phyloP scores from a whole-genome alignment of 2,113 vertebrate species.

The Oenanthe melanoleuca region DNA sequence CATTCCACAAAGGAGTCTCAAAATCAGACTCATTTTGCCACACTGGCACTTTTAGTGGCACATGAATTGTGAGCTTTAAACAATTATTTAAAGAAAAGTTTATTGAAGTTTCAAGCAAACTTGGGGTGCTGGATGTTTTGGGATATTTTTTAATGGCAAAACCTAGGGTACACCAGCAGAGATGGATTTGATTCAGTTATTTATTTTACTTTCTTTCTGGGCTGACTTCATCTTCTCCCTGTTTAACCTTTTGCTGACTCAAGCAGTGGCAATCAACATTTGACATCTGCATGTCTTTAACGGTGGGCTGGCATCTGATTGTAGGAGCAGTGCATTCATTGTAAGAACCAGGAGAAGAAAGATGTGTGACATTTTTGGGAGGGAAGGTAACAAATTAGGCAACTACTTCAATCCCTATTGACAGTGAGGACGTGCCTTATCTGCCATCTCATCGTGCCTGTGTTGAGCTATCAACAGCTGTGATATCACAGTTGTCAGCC shows the following conservation, averaged over 20 bases:
- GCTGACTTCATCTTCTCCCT: neutral
- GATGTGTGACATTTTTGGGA: neutral
- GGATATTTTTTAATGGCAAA: neutral
- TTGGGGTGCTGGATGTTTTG: neutral
- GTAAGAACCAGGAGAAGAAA: constrained; percentile 16
- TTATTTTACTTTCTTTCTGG: neutral
- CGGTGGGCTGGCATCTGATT: neutral
- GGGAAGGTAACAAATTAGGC: neutral
- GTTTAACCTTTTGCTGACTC: neutral
- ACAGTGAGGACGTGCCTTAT: neutral
- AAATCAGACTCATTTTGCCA: neutral
- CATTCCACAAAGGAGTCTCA: constrained; percentile 15
- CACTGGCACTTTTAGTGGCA: neutral
- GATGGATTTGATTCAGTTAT: neutral
- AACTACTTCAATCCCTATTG: neutral
- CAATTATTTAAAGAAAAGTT: constrained; percentile 24
- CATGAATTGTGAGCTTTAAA: neutral
- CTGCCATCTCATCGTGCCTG: neutral
- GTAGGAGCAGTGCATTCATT: neutral
- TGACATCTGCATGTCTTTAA: neutral
- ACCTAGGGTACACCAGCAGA: neutral
- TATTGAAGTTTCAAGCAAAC: neutral
- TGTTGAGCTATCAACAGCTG: neutral
- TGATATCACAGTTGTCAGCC: constrained; percentile 24
- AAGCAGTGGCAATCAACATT: neutral